Percentiles rank a stretch among this genome's conserved stretches.
phyloP scores from a whole-genome alignment of 2,797 vertebrate species.

The Lepus oiostolus region DNA sequence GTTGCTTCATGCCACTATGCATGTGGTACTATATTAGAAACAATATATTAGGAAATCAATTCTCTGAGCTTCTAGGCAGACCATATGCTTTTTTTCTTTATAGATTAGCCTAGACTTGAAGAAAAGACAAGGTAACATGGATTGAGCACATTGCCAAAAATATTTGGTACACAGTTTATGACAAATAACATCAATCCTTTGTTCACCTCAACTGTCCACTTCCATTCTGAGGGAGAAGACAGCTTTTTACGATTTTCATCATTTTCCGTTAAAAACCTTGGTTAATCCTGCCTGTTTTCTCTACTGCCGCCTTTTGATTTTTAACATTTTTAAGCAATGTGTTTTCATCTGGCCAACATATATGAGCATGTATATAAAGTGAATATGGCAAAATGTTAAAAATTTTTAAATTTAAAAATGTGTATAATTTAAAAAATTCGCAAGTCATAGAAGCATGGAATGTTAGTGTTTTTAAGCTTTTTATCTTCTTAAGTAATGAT shows the following conservation, averaged over 20 bases:
- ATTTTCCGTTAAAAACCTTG: background rate
- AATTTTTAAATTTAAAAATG: too few relatives aligned
- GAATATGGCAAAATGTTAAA: too few relatives aligned
- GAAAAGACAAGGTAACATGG: background rate
- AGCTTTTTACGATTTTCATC: background rate
- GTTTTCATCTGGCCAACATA: background rate
- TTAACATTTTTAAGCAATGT: background rate
- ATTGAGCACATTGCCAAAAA: slow-evolving; percentile 16
- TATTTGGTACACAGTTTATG: background rate
- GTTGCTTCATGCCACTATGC: background rate
- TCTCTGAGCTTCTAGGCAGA: background rate
- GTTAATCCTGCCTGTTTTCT: background rate
- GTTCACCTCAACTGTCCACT: background rate
- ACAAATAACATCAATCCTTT: background rate
- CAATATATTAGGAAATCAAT: background rate
- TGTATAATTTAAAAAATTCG: background rate
- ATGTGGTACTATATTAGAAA: background rate
- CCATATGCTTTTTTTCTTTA: background rate
- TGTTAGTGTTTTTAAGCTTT: slow-evolving; percentile 31
- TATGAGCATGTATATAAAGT: background rate
- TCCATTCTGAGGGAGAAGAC: slow-evolving; percentile 14
- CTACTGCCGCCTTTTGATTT: background rate
- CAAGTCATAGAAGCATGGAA: slow-evolving; percentile 20
- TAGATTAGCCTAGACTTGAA: background rate
- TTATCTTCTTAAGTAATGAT: slow-evolving; percentile 38